Conservation (phyloP, 2,797 vertebrate genomes). For the Huso huso region DNA sequence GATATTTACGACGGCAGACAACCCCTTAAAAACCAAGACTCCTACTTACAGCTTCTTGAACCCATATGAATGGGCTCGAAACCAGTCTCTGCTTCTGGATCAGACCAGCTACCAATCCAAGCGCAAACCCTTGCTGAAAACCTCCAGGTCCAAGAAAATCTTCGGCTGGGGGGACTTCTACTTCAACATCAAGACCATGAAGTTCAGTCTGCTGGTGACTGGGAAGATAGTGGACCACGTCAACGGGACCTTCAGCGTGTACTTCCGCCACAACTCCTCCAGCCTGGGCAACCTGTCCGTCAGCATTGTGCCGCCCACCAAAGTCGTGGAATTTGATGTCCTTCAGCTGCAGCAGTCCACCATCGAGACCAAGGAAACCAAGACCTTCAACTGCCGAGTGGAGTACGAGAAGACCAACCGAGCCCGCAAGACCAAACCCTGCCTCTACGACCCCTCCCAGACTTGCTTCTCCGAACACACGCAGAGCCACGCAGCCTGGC, state of each 20-base stretch:
- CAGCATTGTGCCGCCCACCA: conserved; percentile 89
- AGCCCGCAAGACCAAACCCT: conserved; percentile 87
- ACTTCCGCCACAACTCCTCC: conserved; percentile 94
- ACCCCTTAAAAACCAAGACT: conserved; percentile 56
- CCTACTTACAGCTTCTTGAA: conserved; percentile 56
- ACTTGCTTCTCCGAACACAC: conserved; percentile 95
- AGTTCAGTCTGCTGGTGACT: conserved; percentile 89
- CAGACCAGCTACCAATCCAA: conserved; percentile 68
- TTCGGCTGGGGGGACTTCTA: conserved; percentile 97
- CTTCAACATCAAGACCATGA: conserved; percentile 86
- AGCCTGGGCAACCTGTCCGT: conserved; percentile 90
- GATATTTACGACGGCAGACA: conserved; percentile 55
- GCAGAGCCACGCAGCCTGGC: conserved; percentile 91
- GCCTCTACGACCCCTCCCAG: conserved; percentile 88
- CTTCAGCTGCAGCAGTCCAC: conserved; percentile 75
- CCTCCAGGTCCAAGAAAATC: conserved; percentile 84
- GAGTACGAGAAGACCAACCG: conserved; percentile 95
- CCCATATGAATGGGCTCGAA: conserved; percentile 74
- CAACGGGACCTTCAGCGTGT: conserved; percentile 94
- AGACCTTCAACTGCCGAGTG: conserved; percentile 88
- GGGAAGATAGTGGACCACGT: conserved; percentile 96
- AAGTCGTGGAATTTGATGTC: conserved; percentile 87
- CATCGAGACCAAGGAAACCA: conserved; percentile 72
- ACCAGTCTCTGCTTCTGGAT: conserved; percentile 69
- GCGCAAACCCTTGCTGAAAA: conserved; percentile 79